phyloP scores from a whole-genome alignment of 2,797 vertebrate species.

The Pipistrellus nathusii region DNA sequence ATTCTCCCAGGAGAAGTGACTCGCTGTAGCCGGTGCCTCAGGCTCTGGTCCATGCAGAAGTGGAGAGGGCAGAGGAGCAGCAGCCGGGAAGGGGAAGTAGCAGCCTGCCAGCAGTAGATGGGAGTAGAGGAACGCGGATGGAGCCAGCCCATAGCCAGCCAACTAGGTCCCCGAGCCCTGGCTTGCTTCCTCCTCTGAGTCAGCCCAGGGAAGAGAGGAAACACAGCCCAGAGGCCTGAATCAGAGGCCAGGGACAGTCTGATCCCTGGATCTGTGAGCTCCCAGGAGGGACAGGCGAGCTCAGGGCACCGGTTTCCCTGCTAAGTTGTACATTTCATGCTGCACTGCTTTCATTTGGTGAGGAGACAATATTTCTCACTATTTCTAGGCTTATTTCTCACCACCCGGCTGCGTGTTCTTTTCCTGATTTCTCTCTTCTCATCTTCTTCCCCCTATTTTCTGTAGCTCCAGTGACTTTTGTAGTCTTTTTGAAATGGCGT shows the following conservation, averaged over 20 bases:
- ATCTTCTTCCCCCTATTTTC: neutral
- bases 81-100: constrained; percentile 86
- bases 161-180: constrained; percentile 36
- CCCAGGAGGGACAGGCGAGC: neutral
- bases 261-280: fast-evolving
- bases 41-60: neutral
- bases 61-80: constrained; percentile 6
- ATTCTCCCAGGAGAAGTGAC: neutral
- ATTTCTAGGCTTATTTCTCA: constrained; percentile 70
- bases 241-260: constrained; percentile 14
- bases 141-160: neutral
- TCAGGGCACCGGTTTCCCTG: neutral
- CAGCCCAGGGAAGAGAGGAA: constrained; percentile 59
- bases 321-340: neutral
- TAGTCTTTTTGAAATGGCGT: neutral
- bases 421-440: neutral
- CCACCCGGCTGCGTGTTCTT: constrained; percentile 55
- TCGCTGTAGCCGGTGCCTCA: too few relatives aligned
- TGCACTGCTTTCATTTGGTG: neutral
- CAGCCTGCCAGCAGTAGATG: constrained; percentile 89
- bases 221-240: constrained; percentile 26
- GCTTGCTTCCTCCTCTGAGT: neutral
- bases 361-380: neutral
- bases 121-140: constrained; percentile 87
- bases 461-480: neutral